Percentiles rank a stretch among this genome's conserved stretches.
phyloP scores from a whole-genome alignment of 2,113 vertebrate species.

The Podarcis muralis region DNA sequence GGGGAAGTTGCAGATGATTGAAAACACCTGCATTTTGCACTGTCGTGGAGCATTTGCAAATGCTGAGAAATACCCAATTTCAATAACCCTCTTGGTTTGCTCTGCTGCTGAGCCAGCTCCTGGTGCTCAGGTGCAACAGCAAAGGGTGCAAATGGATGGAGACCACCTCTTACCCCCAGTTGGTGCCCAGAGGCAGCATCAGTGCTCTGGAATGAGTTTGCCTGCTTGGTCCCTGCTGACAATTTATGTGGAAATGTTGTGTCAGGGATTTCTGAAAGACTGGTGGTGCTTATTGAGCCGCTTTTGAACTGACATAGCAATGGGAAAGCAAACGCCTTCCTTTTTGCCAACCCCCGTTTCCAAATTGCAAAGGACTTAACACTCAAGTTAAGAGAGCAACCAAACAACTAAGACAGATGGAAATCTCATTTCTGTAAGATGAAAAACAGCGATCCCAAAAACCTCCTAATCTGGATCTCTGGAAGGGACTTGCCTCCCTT shows the following conservation, averaged over 20 bases:
- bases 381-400: not conserved
- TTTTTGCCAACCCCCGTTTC: too few species aligned
- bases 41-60: too few species aligned
- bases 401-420: not conserved
- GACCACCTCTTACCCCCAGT: not conserved
- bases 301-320: not conserved
- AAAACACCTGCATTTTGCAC: not conserved
- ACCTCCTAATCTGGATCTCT: constrained; percentile 26
- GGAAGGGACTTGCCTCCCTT: constrained; percentile 42
- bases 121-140: not conserved
- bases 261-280: too few species aligned
- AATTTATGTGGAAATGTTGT: not conserved
- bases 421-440: not conserved
- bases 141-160: not conserved
- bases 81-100: not conserved
- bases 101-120: not conserved
- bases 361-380: not conserved
- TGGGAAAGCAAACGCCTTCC: rapidly evolving
- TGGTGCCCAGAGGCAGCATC: not conserved
- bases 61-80: not conserved
- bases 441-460: not conserved
- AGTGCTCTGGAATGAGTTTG: not conserved
- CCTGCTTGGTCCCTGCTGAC: not conserved
- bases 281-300: not conserved
- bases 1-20: not conserved